Base-by-base conservation (phyloP, 2,797 vertebrate species). In the Fistularia tabacaria region DNA sequence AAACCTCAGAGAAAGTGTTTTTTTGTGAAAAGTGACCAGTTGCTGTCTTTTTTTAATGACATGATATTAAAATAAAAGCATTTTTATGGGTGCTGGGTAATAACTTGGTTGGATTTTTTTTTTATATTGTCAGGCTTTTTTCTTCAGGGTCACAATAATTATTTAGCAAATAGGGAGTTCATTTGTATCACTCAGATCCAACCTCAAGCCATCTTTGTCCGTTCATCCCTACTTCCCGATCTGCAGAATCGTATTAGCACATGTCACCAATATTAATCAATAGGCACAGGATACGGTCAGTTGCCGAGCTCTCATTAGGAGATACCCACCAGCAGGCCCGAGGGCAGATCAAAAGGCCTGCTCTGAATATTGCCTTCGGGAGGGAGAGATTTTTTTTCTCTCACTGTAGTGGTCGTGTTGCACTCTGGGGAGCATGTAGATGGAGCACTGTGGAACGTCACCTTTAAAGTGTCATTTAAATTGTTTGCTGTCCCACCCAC, bases 291-390 rank as follows among this genome's bases (percentile, higher is more conserved):
- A 86, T 77, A 51, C 69, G 65, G 80, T 81, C 82, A 80, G 73
- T 75, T 71, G 64, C 60, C 8, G 15, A 60, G 72, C 69, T 62
- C 82, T 88, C 81, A 87, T 87, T 88, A 87, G 74, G 25, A 80
- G 73, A 79, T 71, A 59, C 76, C 84, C 81, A 75, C 59, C 58
- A 83, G 85, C 87, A 76, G 66, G 81, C 85, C 83, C 74, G 62
- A 51, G 85, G 85, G 84, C 84, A 85, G 75, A 85, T 84, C 71
- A 71, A 71, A 83, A 52, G 56, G 62, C 47, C 54, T 66, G 58
- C 65, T 76, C 71, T 77, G 73, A 85, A 82, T 74, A 76, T 76
- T 6, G 59, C 75, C 69, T 59, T 66, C 50, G 76, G 71, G 74
- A 62, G 43, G 40, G 52, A 50, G 40, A 6, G 8, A 50, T n/a